These are phyloP conservation scores for Drosophila mimetica DNA, from an alignment of 2,888 invertebrate genomes.

Conservation along the genomic window DNA sequence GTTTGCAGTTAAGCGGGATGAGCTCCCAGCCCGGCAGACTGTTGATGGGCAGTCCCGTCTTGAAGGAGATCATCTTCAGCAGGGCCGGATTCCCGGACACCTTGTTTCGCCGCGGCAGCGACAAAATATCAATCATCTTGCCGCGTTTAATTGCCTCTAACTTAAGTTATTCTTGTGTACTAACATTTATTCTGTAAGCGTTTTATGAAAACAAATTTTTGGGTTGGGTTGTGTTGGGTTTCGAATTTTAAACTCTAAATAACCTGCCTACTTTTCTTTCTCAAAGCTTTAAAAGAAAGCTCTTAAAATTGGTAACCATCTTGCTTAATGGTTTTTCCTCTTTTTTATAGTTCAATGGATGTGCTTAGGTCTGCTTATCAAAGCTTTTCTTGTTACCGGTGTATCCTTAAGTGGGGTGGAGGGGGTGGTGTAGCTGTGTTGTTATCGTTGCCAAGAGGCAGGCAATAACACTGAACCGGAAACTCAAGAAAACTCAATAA, in stretches of 20 bases:
- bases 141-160: conserved; percentile 3
- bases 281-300: background rate
- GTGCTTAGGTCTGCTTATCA: too few species aligned
- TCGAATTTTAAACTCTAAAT: background rate
- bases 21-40: conserved; percentile 83
- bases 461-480: too few species aligned
- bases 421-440: too few species aligned
- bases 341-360: too few species aligned
- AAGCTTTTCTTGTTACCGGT: too few species aligned
- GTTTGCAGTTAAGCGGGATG: conserved; percentile 81
- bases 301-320: too few species aligned
- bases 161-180: background rate
- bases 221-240: too few species aligned
- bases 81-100: conserved; percentile 43
- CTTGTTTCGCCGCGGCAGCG: conserved; percentile 75
- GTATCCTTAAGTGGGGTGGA: too few species aligned
- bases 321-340: too few species aligned
- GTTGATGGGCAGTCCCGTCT: conserved; percentile 82
- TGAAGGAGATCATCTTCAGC: conserved; percentile 70
- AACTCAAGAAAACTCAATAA: too few species aligned
- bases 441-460: too few species aligned
- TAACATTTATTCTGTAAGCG: conserved; percentile 3
- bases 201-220: background rate
- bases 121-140: conserved; percentile 80
- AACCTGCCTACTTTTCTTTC: conserved; percentile 23